phyloP scores from a whole-genome alignment of 2,797 vertebrate species.

The Poecilia velifera region DNA sequence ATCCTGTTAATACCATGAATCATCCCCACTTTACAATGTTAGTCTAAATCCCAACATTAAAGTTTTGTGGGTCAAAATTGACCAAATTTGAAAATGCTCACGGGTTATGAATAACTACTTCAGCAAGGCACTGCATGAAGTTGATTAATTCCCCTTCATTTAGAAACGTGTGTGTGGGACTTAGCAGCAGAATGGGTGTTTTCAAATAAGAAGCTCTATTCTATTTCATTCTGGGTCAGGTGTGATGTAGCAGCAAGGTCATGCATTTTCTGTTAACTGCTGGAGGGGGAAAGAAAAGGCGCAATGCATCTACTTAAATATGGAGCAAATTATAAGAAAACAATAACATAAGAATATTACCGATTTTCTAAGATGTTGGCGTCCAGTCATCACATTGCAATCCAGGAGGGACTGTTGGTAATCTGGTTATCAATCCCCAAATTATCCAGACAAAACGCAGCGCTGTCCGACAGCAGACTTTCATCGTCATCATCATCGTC shows the following conservation, averaged over 20 bases:
- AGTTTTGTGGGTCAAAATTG: background rate
- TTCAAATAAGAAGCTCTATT: no score
- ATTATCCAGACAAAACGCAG: conserved; percentile 42
- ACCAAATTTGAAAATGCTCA: background rate
- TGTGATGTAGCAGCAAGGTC: background rate
- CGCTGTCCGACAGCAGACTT: conserved; percentile 59
- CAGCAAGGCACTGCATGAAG: background rate
- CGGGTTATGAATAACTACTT: background rate
- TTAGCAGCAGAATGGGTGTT: conserved; percentile 6
- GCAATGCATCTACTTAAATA: background rate
- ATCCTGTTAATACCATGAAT: background rate
- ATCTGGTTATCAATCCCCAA: conserved; percentile 45
- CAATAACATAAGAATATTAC: background rate
- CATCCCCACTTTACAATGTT: background rate
- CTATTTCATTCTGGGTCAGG: background rate
- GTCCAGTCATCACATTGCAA: background rate
- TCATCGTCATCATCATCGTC: conserved; percentile 39
- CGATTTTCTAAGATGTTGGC: background rate
- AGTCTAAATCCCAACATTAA: background rate
- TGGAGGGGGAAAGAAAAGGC: conserved; percentile 5
- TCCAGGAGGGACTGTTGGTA: conserved; percentile 21
- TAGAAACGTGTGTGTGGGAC: background rate
- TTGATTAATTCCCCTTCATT: background rate
- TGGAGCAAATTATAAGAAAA: background rate
- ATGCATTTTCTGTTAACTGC: background rate